Base-by-base conservation (phyloP, 2,888 invertebrate species). In the Gordius sp. region DNA sequence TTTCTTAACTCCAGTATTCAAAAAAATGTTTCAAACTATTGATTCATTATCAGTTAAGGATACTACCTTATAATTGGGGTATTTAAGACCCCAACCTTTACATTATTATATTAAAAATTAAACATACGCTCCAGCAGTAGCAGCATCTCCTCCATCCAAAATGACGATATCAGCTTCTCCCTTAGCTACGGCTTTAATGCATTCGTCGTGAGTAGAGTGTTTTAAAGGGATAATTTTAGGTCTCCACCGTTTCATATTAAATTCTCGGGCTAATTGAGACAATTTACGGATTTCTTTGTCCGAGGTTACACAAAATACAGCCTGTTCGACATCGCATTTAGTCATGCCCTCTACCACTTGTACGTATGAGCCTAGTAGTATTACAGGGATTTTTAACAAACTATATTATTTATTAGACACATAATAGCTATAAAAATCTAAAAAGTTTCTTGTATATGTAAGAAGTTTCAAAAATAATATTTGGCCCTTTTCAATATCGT, bases 291-390 rank as follows among this genome's bases (percentile, higher is more conserved):
- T 8, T 54, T 54, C 55, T 13, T 27, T 25, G 13, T 25, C 13
- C 2, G 55, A 54, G 2, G 20, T 27, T 16, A 54, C 55, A 20
- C 55, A 54, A 16, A 67, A 68, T 28, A 66, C 63, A 2, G 66
- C 65, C 2, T 64, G 63, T 18, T 61, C 58, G 2, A 68, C 58
- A 0, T 68, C 67, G 59, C 69, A 69, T 24, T 26, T 33, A 23
- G 16, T 26, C 8, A 18, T 23, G 2, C 41, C 56, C 23, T 56
- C 56, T 13, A 56, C 33, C 13, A 56, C 41, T 8, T n/a, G 13
- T 8, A 26, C 55, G 18, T 55, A 28, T 13, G 26, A 55, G 26
- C 28, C 28, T 55, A 13, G n/a, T n/a, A 39, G 39, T 16, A 39
- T 13, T 39, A 39, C n/a, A 39, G 13, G 39, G 39, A 39, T 39